Conservation (phyloP, 2,113 vertebrate species). For the Brachionichthys hirsutus region DNA sequence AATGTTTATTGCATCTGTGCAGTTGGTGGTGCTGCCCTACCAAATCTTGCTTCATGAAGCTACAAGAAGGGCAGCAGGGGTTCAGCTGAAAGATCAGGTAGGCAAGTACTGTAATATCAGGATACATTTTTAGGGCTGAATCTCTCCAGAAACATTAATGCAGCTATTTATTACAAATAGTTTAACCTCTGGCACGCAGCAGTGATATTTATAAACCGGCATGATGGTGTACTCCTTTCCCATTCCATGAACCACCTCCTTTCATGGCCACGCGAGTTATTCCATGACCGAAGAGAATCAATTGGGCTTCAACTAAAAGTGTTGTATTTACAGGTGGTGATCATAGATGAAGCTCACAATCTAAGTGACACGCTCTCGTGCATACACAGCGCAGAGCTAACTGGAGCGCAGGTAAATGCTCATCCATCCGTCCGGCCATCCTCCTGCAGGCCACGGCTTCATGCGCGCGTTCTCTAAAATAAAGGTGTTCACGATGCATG, state of each 20-base stretch:
- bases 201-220: too few relatives aligned
- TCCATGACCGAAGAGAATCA: background rate
- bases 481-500: accelerated
- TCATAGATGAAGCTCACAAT: conserved; percentile 97
- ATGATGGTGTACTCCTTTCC: too few relatives aligned
- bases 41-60: conserved; percentile 91
- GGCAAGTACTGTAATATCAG: background rate
- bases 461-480: background rate
- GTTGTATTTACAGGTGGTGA: conserved; percentile 63
- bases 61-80: conserved; percentile 85
- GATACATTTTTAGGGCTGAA: too few relatives aligned
- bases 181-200: background rate
- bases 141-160: too few relatives aligned
- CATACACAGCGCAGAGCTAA: conserved; percentile 88
- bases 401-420: conserved; percentile 84
- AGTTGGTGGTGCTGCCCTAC: conserved; percentile 98
- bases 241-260: too few relatives aligned
- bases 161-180: too few relatives aligned
- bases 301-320: background rate
- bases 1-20: conserved; percentile 16
- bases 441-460: too few relatives aligned
- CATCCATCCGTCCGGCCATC: too few relatives aligned
- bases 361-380: conserved; percentile 90
- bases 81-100: conserved; percentile 91
- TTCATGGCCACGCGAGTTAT: too few relatives aligned